Evolutionary conservation across 2,888 invertebrate genomes (phyloP).

Genomic region (Crematogaster levior): DNA sequence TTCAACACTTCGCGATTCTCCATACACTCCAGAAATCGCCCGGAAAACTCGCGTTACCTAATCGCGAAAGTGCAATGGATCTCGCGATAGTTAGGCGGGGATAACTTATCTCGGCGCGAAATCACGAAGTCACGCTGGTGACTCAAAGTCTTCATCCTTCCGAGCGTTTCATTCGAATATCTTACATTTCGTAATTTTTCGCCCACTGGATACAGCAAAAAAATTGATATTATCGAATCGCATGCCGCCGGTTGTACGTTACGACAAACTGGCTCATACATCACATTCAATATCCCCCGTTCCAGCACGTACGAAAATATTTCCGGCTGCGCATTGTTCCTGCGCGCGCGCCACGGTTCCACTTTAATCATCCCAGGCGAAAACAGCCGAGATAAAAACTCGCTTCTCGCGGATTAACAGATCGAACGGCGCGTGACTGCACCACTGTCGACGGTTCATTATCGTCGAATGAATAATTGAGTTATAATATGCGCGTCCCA

Average conservation of each 20-base stretch:
- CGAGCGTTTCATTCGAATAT: background rate
- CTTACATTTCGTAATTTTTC: constrained; percentile 11
- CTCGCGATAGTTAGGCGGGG: constrained; percentile 71
- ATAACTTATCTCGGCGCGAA: constrained; percentile 70
- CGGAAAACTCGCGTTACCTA: background rate
- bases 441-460: constrained; percentile 45
- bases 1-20: background rate
- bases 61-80: background rate
- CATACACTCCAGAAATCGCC: background rate
- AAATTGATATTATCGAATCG: constrained; percentile 32
- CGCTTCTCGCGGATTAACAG: constrained; percentile 39
- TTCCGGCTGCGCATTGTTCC: constrained; percentile 25
- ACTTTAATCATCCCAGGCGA: constrained; percentile 39
- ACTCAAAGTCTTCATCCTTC: constrained; percentile 3
- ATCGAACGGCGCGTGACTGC: constrained; percentile 24
- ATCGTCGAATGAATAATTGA: constrained; percentile 48
- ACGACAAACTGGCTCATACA: constrained; percentile 7
- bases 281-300: constrained; percentile 24
- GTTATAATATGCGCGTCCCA: constrained; percentile 44
- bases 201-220: background rate
- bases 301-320: constrained; percentile 28
- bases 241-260: constrained; percentile 1
- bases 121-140: constrained; percentile 28
- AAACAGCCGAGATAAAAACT: constrained; percentile 43
- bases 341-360: background rate